Evolutionary conservation across 2,888 invertebrate species (phyloP), one percentile per base, ranked within the genome.

Genomic region (Muschampia plurimacula): DNA sequence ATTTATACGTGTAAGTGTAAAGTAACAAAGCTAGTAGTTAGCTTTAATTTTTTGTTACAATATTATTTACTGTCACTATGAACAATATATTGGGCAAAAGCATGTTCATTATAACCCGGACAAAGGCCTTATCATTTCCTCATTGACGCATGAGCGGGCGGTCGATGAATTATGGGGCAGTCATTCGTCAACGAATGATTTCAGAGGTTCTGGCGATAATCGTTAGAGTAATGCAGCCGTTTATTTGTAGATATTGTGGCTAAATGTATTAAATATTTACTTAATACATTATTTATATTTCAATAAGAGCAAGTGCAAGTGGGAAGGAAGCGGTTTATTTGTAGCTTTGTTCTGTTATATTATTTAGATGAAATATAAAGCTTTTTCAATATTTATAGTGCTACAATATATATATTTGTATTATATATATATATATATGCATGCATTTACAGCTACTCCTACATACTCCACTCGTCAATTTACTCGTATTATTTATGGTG

Each of bases 91-190:
- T 8, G 15, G 13, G 22, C 9, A 55, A 59, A 59, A 12, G 28
- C 59, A 13, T 59, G 59, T 62, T 62, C 62, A 62, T 62, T 39
- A n/a, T 62, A 15, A 39, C 28, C 39, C 52, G 49, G 52, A 52
- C 65, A 65, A 65, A 65, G 64, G 67, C 22, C 57, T 67, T 67
- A 67, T 67, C 67, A 41, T 57, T 28, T 57, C 57, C 67, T 57
- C 41, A 57, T 67, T 67, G 67, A 67, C 67, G 67, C 67, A 67
- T 67, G 67, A 67, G 41, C 41, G 67, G 36, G n/a, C 28, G 59
- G 15, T 32, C 57, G 67, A 44, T 59, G 57, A 59, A 32, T 59
- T 59, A 44, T 52, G 67, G 28, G 6, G 59, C 28, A 55, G 59
- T 67, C 67, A 59, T 44, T 59, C 67, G 57, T 67, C 67, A 59